phyloP scores from a whole-genome alignment of 2,113 vertebrate species.

The Callopanchax toddi region DNA sequence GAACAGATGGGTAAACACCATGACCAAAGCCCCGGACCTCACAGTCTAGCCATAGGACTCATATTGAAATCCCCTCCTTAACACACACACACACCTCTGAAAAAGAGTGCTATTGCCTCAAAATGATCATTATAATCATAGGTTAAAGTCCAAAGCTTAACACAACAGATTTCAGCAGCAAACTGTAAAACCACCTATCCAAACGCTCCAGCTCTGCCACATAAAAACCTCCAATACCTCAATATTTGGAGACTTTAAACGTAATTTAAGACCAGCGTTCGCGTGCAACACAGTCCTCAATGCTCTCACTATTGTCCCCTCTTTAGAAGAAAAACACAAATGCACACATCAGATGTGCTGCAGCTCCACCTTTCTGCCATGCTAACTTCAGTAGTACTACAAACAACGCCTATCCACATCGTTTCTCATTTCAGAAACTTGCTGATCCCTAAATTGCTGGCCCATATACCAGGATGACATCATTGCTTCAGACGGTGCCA shows the following conservation, averaged over 20 bases:
- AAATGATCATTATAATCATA: slow-evolving; percentile 40
- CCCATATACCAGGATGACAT: slow-evolving; percentile 74
- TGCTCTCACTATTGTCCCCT: slow-evolving; percentile 50
- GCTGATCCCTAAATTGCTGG: slow-evolving; percentile 70
- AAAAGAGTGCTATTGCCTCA: slow-evolving; percentile 34
- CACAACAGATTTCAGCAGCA: slow-evolving; percentile 62
- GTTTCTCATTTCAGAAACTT: slow-evolving; percentile 68
- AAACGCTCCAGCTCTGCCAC: slow-evolving; percentile 59
- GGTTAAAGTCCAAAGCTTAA: slow-evolving; percentile 47
- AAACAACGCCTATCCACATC: slow-evolving; percentile 36
- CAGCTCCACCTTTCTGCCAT: slow-evolving; percentile 28
- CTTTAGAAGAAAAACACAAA: slow-evolving; percentile 4
- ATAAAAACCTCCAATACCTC: slow-evolving; percentile 68
- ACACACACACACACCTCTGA: slow-evolving; percentile 31
- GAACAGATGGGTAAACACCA: slow-evolving; percentile 76
- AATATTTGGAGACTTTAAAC: slow-evolving; percentile 69
- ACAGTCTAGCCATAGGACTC: slow-evolving; percentile 47
- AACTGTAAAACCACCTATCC: slow-evolving; percentile 65
- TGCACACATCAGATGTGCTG: slow-evolving; percentile 17
- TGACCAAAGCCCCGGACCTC: slow-evolving; percentile 64
- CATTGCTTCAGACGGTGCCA: slow-evolving; percentile 68
- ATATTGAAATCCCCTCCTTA: slow-evolving; percentile 55
- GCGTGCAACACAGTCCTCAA: slow-evolving; percentile 46
- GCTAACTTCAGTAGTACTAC: slow-evolving; percentile 32
- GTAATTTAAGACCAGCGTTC: slow-evolving; percentile 65